Evolutionary conservation across 2,797 vertebrate species (phyloP), one percentile per base, ranked within the genome.

Genomic region (Sitta carolinensis): DNA sequence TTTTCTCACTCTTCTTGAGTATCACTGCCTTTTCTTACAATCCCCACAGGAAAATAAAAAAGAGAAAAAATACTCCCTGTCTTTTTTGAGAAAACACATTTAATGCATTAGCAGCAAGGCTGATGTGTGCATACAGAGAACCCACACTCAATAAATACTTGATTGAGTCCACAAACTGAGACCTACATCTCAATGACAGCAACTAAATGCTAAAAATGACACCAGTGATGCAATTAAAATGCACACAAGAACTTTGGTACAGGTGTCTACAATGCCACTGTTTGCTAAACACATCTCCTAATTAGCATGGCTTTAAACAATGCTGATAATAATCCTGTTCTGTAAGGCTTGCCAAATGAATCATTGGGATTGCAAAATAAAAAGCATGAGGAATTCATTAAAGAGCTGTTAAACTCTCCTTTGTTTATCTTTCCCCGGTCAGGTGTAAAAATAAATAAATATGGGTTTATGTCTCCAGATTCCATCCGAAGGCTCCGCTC

Each of bases 231-330:
- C 79, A 47, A 84, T 90, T 69, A 89, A 93, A 95, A 93, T 20
- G 32, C 93, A 70, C 0, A 5, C 48, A 32, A 45, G 59, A 87
- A 89, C 88, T 96, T 87, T 10, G 67, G 89, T 95, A 96, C 97
- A 98, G 97, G 97, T 98, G 97, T 90, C 96, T 73, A 50, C 69
- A 62, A 51, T 8, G 51, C 58, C 55, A 59, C 77, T 34, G 75
- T 85, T 79, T 34, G 94, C 95, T 62, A 69, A 95, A 90, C 78
- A 74, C 81, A 55, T 48, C 87, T 93, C 83, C 96, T 95, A 87
- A 97, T 96, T 95, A 98, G 95, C 97, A 86, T 81, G 95, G 96
- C 95, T 95, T 95, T 89, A 95, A 96, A 97, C 96, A 94, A 95
- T 89, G 95, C 95, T 84, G 95, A 84, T 94, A 91, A 97, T 95